Percentiles rank a stretch among this genome's conserved stretches.
phyloP scores from a whole-genome alignment of 2,797 vertebrate species.

The Lepilemur ruficaudatus region DNA sequence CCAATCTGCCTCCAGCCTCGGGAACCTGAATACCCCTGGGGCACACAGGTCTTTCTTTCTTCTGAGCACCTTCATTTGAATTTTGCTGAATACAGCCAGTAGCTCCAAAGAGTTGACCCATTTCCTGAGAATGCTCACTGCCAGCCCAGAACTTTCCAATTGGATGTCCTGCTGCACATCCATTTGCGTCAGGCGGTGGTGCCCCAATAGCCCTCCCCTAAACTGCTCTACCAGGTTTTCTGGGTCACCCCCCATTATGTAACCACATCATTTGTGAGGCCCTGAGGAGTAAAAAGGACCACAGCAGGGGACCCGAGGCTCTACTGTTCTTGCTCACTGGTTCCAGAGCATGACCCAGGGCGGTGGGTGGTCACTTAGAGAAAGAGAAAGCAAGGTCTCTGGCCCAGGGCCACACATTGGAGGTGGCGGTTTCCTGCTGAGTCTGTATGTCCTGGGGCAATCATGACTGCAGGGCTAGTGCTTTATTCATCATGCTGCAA shows the following conservation, averaged over 20 bases:
- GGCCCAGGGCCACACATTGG: not conserved
- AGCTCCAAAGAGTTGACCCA: not conserved
- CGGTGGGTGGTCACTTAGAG: not conserved
- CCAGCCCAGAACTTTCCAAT: not conserved
- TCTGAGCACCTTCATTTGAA: not conserved
- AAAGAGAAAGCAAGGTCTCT: not conserved
- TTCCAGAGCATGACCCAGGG: not conserved
- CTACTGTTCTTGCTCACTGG: not conserved
- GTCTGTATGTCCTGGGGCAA: not conserved
- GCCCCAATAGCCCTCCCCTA: not conserved
- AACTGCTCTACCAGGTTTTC: not conserved
- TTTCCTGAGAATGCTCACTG: not conserved
- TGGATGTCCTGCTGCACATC: not conserved
- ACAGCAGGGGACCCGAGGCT: not conserved
- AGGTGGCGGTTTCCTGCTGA: not conserved
- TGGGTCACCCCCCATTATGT: not conserved
- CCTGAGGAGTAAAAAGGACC: not conserved
- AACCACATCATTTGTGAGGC: not conserved
- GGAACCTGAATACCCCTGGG: not conserved
- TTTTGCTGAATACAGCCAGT: not conserved
- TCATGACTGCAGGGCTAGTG: slow-evolving; percentile 75
- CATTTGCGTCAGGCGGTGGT: not conserved
- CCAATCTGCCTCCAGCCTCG: not conserved
- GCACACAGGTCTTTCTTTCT: not conserved
- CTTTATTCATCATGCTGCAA: slow-evolving; percentile 79